phyloP scores from a whole-genome alignment of 2,113 vertebrate species.

The Martes martes region DNA sequence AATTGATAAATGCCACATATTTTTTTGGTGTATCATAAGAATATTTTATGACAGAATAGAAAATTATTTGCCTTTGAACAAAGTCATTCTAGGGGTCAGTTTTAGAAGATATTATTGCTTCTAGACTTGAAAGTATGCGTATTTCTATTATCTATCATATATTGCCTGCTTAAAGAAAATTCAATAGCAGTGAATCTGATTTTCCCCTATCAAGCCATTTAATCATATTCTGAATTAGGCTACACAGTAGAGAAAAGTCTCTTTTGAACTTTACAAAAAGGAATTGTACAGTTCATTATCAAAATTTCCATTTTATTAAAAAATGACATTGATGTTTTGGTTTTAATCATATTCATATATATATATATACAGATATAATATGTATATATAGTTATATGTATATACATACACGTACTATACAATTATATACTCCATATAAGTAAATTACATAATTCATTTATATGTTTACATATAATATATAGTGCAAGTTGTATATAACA shows the following conservation, averaged over 20 bases:
- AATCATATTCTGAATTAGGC: neutral
- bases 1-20: neutral
- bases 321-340: neutral
- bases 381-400: neutral
- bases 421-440: neutral
- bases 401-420: neutral
- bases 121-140: neutral
- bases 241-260: neutral
- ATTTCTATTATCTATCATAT: neutral
- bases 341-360: neutral
- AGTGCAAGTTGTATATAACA: neutral
- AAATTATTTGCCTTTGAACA: constrained; percentile 14
- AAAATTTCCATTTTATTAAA: neutral
- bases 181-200: neutral
- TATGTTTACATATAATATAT: neutral
- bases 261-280: neutral
- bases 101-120: constrained; percentile 32
- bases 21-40: neutral
- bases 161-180: neutral
- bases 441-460: neutral
- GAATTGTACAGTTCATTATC: neutral
- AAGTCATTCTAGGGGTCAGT: constrained; percentile 2
- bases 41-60: neutral
- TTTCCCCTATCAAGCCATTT: neutral
- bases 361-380: neutral